Conservation (phyloP, 2,113 vertebrate species). For the Meriones unguiculatus region DNA sequence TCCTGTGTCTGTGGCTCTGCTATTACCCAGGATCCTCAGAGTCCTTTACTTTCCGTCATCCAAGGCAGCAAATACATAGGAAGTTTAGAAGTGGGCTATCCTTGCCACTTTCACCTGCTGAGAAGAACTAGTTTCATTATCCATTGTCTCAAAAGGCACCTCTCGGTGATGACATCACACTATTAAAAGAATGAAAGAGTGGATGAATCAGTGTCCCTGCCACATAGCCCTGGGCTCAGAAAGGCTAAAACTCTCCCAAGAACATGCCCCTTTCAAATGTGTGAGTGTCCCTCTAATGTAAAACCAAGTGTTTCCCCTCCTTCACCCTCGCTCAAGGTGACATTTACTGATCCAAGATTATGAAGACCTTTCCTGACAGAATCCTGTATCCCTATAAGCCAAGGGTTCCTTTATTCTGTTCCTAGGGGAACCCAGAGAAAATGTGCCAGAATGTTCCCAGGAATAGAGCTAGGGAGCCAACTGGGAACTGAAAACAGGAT, state of each 20-base stretch:
- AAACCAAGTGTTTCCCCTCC: background rate
- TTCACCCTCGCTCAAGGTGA: background rate
- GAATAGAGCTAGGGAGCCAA: background rate
- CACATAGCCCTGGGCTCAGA: background rate
- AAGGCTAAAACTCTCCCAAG: background rate
- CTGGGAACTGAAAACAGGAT: background rate
- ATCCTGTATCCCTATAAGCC: background rate
- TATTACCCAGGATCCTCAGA: background rate
- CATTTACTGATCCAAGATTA: slow-evolving; percentile 5
- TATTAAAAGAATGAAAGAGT: too few species aligned
- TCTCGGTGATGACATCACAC: background rate
- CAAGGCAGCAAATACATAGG: background rate
- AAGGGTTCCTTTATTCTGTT: slow-evolving; percentile 6
- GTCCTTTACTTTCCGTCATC: background rate
- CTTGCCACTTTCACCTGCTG: background rate
- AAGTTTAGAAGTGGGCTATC: background rate
- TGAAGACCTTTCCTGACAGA: slow-evolving; percentile 21
- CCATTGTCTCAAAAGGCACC: background rate
- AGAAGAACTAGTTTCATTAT: background rate
- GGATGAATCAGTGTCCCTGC: background rate
- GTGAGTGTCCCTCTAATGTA: background rate
- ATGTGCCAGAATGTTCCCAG: slow-evolving; percentile 29
- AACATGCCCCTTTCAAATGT: background rate
- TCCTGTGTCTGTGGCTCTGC: background rate
- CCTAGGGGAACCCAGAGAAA: background rate